Evolutionary conservation across 2,797 vertebrate genomes (phyloP).

Genomic region (Oreortyx pictus): DNA sequence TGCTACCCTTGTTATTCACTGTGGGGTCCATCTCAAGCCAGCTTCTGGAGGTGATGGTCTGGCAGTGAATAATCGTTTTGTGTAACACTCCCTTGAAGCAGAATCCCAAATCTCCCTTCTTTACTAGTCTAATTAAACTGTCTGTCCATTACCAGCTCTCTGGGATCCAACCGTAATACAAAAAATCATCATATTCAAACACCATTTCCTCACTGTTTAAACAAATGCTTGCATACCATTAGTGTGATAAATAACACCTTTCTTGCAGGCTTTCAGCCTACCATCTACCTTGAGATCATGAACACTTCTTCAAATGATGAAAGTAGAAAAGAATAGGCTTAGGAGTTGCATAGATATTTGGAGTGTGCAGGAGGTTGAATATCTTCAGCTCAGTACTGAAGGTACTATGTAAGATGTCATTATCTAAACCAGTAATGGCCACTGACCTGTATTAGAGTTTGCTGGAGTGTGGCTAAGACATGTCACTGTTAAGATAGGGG

Average conservation of each 20-base stretch:
- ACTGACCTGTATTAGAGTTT: constrained; percentile 30
- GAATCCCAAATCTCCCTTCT: not conserved
- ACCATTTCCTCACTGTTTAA: not conserved
- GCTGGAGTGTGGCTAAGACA: constrained; percentile 19
- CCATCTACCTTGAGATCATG: not conserved
- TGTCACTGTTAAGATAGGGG: not conserved
- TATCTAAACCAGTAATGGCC: not conserved
- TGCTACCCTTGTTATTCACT: not conserved
- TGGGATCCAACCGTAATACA: not conserved
- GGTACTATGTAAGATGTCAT: not conserved
- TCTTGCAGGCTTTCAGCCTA: not conserved
- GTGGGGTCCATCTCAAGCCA: not conserved
- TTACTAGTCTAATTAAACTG: not conserved
- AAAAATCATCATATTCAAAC: not conserved
- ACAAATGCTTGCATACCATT: not conserved
- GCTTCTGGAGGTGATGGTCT: not conserved
- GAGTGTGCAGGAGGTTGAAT: not conserved
- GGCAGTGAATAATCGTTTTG: not conserved
- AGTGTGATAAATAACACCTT: not conserved
- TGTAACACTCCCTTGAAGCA: not conserved
- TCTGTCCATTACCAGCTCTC: not conserved
- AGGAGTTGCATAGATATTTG: not conserved
- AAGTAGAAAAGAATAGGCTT: not conserved
- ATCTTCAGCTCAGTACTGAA: not conserved
- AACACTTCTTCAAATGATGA: not conserved